These are phyloP conservation scores for Drosophila infuscata DNA, from an alignment of 2,888 invertebrate species.

Conservation along the genomic window DNA sequence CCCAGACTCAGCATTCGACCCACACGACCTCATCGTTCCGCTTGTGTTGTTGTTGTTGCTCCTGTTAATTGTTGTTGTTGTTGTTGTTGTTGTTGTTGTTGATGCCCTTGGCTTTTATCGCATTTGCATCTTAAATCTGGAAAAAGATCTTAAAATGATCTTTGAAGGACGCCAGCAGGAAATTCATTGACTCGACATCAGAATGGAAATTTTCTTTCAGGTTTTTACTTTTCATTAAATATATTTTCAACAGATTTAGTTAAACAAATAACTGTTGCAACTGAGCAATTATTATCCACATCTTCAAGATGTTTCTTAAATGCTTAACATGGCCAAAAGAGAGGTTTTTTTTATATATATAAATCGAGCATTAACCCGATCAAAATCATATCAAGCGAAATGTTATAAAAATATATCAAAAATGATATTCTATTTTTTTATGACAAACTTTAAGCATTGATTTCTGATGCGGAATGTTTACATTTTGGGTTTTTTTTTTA, in stretches of 20 bases:
- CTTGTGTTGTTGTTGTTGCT: conserved; percentile 20
- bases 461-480: background rate
- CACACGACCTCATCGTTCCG: conserved; percentile 25
- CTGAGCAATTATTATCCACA: background rate
- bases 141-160: background rate
- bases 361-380: no score
- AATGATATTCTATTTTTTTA: background rate
- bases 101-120: conserved; percentile 65
- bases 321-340: no score
- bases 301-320: background rate
- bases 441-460: background rate
- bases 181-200: background rate
- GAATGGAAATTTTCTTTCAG: background rate
- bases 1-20: conserved; percentile 16
- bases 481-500: background rate
- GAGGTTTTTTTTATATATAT: no score
- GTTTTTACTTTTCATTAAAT: background rate
- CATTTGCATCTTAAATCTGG: conserved; percentile 62
- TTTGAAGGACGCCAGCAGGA: background rate
- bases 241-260: background rate
- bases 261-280: background rate
- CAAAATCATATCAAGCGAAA: background rate
- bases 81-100: conserved; percentile 36
- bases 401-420: background rate
- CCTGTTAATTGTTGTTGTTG: conserved; percentile 42